Conservation (phyloP, 2,113 vertebrate species). For the Shinisaurus crocodilurus region DNA sequence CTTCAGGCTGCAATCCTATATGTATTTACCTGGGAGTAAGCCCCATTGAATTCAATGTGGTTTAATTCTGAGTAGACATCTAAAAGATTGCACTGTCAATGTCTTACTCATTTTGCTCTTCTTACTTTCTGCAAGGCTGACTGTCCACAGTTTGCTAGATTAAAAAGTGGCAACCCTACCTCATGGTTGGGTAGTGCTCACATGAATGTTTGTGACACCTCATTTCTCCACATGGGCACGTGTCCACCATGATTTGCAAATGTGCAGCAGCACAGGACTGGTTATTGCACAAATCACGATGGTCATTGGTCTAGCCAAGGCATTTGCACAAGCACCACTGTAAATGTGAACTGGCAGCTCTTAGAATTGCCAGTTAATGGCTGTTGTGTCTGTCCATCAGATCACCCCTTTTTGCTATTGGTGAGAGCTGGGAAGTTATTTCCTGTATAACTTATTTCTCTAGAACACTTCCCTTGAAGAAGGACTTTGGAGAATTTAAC, state of each 20-base stretch:
- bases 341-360: neutral
- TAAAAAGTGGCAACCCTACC: neutral
- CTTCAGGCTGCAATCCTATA: too few relatives aligned
- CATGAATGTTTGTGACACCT: neutral
- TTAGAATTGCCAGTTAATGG: neutral
- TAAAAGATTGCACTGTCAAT: too few relatives aligned
- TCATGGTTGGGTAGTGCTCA: neutral
- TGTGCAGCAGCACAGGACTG: neutral
- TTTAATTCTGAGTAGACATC: too few relatives aligned
- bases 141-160: neutral
- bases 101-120: neutral
- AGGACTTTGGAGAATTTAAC: neutral
- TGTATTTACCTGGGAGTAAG: too few relatives aligned
- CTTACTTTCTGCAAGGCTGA: neutral
- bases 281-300: neutral
- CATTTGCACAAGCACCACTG: neutral
- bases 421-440: neutral
- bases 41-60: too few relatives aligned
- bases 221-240: neutral
- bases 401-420: neutral
- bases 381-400: neutral
- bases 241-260: neutral
- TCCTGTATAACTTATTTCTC: neutral
- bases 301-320: neutral
- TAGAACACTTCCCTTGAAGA: neutral